phyloP scores from a whole-genome alignment of 2,888 invertebrate genomes.

The Allacma fusca region DNA sequence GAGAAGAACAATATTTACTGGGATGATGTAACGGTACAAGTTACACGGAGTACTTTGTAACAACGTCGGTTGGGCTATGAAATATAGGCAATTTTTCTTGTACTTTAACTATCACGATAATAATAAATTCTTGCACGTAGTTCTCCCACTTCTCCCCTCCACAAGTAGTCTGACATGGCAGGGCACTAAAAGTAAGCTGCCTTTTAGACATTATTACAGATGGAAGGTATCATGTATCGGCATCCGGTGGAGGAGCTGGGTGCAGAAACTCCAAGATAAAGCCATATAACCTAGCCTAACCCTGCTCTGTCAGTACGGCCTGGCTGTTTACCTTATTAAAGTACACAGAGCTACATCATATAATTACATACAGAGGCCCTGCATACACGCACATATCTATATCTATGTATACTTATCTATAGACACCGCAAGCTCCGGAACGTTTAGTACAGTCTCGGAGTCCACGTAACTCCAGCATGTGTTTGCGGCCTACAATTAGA shows the following conservation, averaged over 20 bases:
- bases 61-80: neutral
- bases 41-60: neutral
- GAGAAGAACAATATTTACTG: neutral
- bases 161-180: conserved; percentile 10
- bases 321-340: too few relatives aligned
- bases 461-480: neutral
- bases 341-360: too few relatives aligned
- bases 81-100: conserved; percentile 12
- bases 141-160: conserved; percentile 10
- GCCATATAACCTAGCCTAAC: neutral
- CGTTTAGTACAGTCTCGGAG: neutral
- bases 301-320: too few relatives aligned
- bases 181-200: conserved; percentile 27
- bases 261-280: neutral
- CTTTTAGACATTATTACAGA: conserved; percentile 32
- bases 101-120: conserved; percentile 16
- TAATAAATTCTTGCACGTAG: conserved; percentile 12
- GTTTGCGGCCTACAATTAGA: conserved; percentile 25
- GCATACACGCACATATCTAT: too few relatives aligned
- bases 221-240: conserved; percentile 15
- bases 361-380: too few relatives aligned
- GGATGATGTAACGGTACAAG: neutral
- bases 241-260: neutral
- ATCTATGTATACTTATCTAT: neutral
- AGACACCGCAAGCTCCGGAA: neutral